These are phyloP conservation scores for Enteromius trimaculatus DNA, from an alignment of 2,797 vertebrate species.

Conservation along the genomic window DNA sequence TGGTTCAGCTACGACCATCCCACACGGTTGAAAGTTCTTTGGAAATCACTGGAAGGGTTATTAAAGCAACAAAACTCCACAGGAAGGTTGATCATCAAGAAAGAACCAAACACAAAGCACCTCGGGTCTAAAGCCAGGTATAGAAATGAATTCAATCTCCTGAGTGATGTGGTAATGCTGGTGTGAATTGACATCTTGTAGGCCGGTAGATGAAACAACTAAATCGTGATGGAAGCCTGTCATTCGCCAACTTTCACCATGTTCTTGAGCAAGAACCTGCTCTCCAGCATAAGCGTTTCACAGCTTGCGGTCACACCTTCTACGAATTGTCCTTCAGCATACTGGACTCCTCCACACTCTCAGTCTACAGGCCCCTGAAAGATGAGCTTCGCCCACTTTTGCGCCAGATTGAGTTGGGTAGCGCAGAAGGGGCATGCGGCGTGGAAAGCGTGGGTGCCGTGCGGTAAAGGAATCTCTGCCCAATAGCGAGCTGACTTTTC, in stretches of 20 bases:
- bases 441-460: constrained; percentile 90
- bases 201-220: constrained; percentile 24
- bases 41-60: constrained; percentile 3
- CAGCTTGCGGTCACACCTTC: constrained; percentile 38
- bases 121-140: background rate
- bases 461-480: constrained; percentile 89
- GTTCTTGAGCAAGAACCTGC: constrained; percentile 6
- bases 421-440: constrained; percentile 92
- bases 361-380: constrained; percentile 98
- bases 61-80: constrained; percentile 36
- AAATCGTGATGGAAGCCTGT: constrained; percentile 18
- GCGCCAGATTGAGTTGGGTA: constrained; percentile 86
- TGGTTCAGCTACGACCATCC: background rate
- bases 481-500: constrained; percentile 98
- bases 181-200: constrained; percentile 37
- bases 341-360: constrained; percentile 62
- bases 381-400: constrained; percentile 93
- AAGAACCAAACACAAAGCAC: constrained; percentile 2
- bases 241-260: constrained; percentile 13
- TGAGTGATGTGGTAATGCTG: constrained; percentile 51
- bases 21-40: constrained; percentile 24
- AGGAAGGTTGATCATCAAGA: background rate
- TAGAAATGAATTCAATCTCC: constrained; percentile 37
- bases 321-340: background rate
- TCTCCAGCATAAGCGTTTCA: constrained; percentile 34